These are phyloP conservation scores for Phylloscopus whistleri DNA, from an alignment of 2,113 vertebrate genomes.

Conservation along the genomic window DNA sequence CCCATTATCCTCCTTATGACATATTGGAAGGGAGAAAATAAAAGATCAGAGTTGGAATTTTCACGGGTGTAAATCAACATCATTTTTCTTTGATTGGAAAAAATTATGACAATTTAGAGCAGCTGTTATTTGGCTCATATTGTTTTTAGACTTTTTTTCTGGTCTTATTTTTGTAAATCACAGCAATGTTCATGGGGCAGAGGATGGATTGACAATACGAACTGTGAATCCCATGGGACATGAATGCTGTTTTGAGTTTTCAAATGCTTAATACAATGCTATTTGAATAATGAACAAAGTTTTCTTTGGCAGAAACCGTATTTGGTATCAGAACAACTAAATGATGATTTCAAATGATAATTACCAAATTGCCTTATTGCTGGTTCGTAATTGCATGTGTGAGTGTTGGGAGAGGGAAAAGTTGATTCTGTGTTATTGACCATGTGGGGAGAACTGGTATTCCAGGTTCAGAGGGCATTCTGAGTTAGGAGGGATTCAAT, in stretches of 20 bases:
- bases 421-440: neutral
- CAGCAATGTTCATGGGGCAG: neutral
- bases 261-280: neutral
- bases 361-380: neutral
- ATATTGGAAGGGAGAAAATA: neutral
- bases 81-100: neutral
- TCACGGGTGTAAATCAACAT: neutral
- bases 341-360: neutral
- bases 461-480: neutral
- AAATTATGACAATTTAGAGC: constrained; percentile 7
- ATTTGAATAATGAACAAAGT: neutral
- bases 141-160: neutral
- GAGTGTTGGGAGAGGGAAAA: neutral
- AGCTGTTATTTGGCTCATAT: neutral
- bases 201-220: neutral
- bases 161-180: constrained; percentile 11
- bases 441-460: neutral
- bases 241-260: neutral
- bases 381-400: neutral
- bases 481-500: neutral
- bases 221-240: neutral
- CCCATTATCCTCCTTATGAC: neutral
- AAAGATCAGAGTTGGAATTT: neutral
- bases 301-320: constrained; percentile 23
- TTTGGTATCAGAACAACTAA: constrained; percentile 17